Percentiles rank a stretch among this genome's conserved stretches.
Conservation (phyloP, 2,888 invertebrate genomes). For the Nymphalis c-album region DNA sequence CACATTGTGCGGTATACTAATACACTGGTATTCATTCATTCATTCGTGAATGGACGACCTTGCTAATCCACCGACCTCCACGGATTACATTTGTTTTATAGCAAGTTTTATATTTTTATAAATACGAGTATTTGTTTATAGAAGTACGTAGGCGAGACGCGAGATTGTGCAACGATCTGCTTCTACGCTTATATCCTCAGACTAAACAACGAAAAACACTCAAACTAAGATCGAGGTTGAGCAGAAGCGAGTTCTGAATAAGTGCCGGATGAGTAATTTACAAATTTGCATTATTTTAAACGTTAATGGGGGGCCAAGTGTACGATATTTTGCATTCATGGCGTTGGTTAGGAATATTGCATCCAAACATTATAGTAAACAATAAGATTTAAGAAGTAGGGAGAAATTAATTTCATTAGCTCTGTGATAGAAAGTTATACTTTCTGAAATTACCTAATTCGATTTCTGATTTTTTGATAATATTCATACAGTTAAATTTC, state of each 20-base stretch:
- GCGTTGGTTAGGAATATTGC: no score
- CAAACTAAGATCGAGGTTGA: not conserved
- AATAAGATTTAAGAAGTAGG: no score
- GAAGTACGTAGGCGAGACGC: conserved; percentile 1
- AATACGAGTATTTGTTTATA: conserved; percentile 9
- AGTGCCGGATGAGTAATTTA: not conserved
- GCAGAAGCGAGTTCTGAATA: not conserved
- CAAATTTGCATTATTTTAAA: not conserved
- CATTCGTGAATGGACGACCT: conserved; percentile 19
- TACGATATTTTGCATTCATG: no score
- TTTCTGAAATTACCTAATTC: no score
- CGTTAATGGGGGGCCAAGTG: not conserved
- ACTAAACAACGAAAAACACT: conserved; percentile 5
- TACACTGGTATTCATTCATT: conserved; percentile 16
- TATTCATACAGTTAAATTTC: no score
- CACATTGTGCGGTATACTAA: not conserved
- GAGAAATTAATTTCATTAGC: no score
- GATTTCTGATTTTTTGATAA: no score
- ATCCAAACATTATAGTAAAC: no score
- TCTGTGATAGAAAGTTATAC: no score
- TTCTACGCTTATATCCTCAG: not conserved
- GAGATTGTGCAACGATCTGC: conserved; percentile 11
- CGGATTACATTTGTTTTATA: conserved; percentile 19
- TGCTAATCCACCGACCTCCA: conserved; percentile 7
- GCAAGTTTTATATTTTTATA: not conserved